Percentiles rank a stretch among this genome's conserved stretches.
These are phyloP conservation scores for Cheirogaleus major DNA, from an alignment of 2,797 vertebrate genomes.

Conservation along the genomic window DNA sequence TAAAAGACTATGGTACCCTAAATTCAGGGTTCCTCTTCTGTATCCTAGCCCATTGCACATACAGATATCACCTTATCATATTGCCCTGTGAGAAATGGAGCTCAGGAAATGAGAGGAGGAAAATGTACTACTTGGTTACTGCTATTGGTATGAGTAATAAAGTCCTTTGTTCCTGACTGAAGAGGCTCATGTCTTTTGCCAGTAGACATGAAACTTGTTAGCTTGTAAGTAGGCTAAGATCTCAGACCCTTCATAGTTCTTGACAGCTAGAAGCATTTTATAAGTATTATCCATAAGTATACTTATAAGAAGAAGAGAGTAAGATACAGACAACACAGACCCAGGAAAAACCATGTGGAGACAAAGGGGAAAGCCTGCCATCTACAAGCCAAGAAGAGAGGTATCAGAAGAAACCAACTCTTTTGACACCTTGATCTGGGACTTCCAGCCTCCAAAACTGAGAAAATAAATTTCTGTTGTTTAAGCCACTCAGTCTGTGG, in stretches of 20 bases:
- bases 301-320: background rate
- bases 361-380: background rate
- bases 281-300: background rate
- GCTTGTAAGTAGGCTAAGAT: background rate
- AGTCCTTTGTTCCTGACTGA: background rate
- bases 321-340: background rate
- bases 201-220: background rate
- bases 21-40: background rate
- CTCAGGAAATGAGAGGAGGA: background rate
- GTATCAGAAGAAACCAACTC: background rate
- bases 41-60: background rate
- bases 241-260: background rate
- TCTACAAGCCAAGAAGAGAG: background rate
- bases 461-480: background rate
- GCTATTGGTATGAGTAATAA: background rate
- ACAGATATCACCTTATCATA: too few relatives aligned
- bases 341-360: background rate
- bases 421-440: background rate
- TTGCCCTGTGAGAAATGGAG: rapidly evolving
- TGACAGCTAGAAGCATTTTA: background rate
- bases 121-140: background rate
- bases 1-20: background rate
- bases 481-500: background rate
- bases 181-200: background rate
- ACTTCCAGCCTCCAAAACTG: background rate